Evolutionary conservation across 1,140 invertebrate species (phyloP).

Genomic region (Gonatopus flavifemur): DNA sequence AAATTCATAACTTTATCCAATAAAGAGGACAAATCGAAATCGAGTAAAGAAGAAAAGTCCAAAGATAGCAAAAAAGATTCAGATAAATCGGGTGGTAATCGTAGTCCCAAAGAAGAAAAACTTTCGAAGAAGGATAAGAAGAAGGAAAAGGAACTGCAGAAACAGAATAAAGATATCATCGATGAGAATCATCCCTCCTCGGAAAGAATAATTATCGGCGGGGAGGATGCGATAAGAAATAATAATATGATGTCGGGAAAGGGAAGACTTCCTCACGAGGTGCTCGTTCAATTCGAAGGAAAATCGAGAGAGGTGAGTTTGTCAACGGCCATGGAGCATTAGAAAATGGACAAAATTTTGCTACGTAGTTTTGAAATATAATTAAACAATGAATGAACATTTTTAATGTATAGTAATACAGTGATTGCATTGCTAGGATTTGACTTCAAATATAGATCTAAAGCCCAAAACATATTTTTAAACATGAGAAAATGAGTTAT

Average conservation of each 20-base stretch:
- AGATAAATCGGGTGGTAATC: slow-evolving; percentile 32
- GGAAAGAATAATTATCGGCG: slow-evolving; percentile 80
- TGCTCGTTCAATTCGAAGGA: slow-evolving; percentile 76
- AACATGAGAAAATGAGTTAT: no score
- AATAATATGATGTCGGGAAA: slow-evolving; percentile 42
- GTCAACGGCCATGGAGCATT: no score
- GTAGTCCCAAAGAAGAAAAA: slow-evolving; percentile 46
- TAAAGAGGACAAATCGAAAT: slow-evolving; percentile 39
- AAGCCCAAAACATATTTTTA: no score
- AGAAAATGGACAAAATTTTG: no score
- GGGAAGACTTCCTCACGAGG: slow-evolving; percentile 68
- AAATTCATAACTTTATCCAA: no score
- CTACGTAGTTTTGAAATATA: no score
- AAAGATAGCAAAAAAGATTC: slow-evolving; percentile 36
- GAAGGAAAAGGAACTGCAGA: slow-evolving; percentile 45
- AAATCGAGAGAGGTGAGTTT: slow-evolving; percentile 73
- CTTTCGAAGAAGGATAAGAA: slow-evolving; percentile 46
- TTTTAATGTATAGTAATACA: no score
- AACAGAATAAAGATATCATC: slow-evolving; percentile 39
- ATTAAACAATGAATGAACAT: no score
- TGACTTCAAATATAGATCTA: no score
- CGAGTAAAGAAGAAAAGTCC: slow-evolving; percentile 27
- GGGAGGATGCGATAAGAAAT: slow-evolving; percentile 68
- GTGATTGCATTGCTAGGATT: no score
- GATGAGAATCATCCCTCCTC: slow-evolving; percentile 45